phyloP scores from a whole-genome alignment of 2,113 vertebrate genomes.

The Peromyscus californicus region DNA sequence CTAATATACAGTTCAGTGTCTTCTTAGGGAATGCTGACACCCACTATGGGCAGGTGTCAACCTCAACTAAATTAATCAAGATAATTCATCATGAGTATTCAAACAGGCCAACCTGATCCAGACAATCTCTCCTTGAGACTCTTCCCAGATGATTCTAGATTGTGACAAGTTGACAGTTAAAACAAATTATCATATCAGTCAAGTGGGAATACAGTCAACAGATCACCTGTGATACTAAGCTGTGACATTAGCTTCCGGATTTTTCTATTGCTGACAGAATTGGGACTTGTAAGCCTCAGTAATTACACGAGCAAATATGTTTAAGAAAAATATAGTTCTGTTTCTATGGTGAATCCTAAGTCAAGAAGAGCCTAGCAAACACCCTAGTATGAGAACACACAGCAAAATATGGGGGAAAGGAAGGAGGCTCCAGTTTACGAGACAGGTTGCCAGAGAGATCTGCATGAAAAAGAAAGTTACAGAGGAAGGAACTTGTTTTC shows the following conservation, averaged over 20 bases:
- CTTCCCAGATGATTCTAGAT: not conserved
- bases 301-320: not conserved
- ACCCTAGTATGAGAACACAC: not conserved
- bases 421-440: not conserved
- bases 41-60: not conserved
- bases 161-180: not conserved
- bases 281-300: not conserved
- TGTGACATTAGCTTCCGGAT: not conserved
- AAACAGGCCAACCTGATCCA: not conserved
- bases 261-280: not conserved
- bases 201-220: not conserved
- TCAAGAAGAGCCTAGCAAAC: not conserved
- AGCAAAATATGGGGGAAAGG: not conserved
- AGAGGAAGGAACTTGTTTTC: not conserved
- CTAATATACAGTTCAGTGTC: not conserved
- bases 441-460: not conserved
- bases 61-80: not conserved
- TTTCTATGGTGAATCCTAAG: not conserved
- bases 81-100: not conserved
- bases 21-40: not conserved
- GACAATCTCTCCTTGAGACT: not conserved
- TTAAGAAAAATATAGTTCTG: not conserved
- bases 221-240: not conserved
- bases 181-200: not conserved
- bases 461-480: not conserved